Evolutionary conservation across 2,797 vertebrate genomes (phyloP).

Genomic region (Cirrhinus molitorella): DNA sequence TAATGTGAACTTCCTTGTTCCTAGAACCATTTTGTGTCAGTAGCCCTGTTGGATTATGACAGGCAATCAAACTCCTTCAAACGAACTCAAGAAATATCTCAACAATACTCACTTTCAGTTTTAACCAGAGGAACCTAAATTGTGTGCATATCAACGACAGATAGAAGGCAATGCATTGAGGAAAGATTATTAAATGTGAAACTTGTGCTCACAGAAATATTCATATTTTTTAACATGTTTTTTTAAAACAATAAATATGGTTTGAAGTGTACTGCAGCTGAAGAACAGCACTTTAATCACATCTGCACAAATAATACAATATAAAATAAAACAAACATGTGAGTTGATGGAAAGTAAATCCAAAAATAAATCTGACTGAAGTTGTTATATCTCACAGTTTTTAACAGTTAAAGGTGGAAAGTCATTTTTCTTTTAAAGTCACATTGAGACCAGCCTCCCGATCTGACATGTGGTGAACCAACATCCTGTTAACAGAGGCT

Average conservation of each 20-base stretch:
- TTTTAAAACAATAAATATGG: not conserved
- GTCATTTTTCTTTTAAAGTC: not conserved
- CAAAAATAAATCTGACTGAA: not conserved
- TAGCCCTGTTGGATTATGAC: not conserved
- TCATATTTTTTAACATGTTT: not conserved
- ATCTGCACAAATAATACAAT: not conserved
- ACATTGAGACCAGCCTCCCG: not conserved
- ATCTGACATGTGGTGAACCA: slow-evolving; percentile 26
- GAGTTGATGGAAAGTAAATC: too few species aligned
- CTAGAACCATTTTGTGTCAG: not conserved
- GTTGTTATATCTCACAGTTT: not conserved
- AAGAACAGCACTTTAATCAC: not conserved
- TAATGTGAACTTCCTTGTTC: not conserved
- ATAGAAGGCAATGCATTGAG: not conserved
- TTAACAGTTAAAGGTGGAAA: not conserved
- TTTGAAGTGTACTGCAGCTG: not conserved
- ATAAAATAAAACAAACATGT: too few species aligned
- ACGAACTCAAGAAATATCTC: not conserved
- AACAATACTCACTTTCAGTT: not conserved
- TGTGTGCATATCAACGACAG: not conserved
- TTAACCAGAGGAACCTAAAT: not conserved
- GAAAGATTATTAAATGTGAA: not conserved
- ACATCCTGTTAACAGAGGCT: slow-evolving; percentile 23
- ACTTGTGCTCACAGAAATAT: not conserved
- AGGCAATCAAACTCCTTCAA: not conserved